Base-by-base conservation (phyloP, 2,888 invertebrate genomes). In the Agrochola litura region DNA sequence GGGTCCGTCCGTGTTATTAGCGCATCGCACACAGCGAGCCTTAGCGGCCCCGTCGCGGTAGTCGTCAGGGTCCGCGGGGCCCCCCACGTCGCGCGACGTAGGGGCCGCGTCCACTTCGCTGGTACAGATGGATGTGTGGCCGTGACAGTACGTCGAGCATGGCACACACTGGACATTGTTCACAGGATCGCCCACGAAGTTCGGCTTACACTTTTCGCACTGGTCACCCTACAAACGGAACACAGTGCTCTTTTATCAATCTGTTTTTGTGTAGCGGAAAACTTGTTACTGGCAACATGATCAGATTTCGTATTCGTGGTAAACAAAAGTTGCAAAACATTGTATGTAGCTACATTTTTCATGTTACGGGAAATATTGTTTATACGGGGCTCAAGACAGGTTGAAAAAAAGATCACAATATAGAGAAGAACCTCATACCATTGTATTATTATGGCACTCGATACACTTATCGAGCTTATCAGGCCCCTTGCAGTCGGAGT, bases 171-270 rank as follows among this genome's bases (percentile, higher is more conserved):
- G 97, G 0, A 98, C 98, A 61, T 98, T 98, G 91, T 98, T 98
- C 52, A 98, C 97, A 0, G 99, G 99, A 95, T 99, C 98, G 16
- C 99, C 99, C 46, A 99, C 99, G 95, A 98, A 99, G 76, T 99
- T 97, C 0, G 98, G 98, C 92, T 98, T 97, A 93, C 99, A 99
- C 92, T 98, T 98, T 91, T 99, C 98, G 92, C 99, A 99, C 93
- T 98, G 98, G n/a, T 97, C 97, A 9, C 99, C 99, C 98, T 98
- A 92, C 14, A 60, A 30, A 72, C n/a, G 22, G 65, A 65, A 70
- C 0, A 12, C 6, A n/a, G 52, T 14, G 46, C 14, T 46, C 14
- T 46, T 46, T 46, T 46, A 46, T 46, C 46, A 46, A 46, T 14
- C 5, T 14, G 46, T 46, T 46, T 46, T 49, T 49, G 49, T 49